Evolutionary conservation across 2,888 invertebrate genomes (phyloP), one percentile per base, ranked within the genome.

Genomic region (Orthonychiurus folsomi): DNA sequence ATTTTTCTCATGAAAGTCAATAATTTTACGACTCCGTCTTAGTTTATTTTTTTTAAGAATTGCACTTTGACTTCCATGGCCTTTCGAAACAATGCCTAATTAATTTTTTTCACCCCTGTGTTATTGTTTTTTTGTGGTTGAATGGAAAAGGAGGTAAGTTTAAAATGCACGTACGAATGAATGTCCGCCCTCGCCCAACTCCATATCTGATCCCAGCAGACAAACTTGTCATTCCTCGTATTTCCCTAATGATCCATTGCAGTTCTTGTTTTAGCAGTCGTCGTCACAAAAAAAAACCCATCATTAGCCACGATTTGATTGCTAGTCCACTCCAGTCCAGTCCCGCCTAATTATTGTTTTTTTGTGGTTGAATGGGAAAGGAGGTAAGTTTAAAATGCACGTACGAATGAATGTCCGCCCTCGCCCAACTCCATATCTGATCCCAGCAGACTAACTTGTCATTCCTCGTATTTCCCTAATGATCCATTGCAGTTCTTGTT

Each of bases 1-100:
- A n/a, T n/a, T n/a, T n/a, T n/a, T n/a, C n/a, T n/a, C n/a, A n/a
- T n/a, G n/a, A n/a, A n/a, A n/a, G n/a, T n/a, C n/a, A n/a, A n/a
- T n/a, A n/a, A n/a, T n/a, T n/a, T n/a, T n/a, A n/a, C n/a, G n/a
- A n/a, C n/a, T n/a, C n/a, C n/a, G n/a, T n/a, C n/a, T n/a, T n/a
- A n/a, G n/a, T n/a, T n/a, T n/a, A n/a, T n/a, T n/a, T n/a, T n/a
- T n/a, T n/a, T n/a, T n/a, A n/a, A n/a, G 37, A 37, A 15, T 37
- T 37, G 37, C n/a, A n/a, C n/a, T n/a, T n/a, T n/a, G n/a, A n/a
- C n/a, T n/a, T n/a, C n/a, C n/a, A n/a, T n/a, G n/a, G n/a, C n/a
- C n/a, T n/a, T n/a, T n/a, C n/a, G n/a, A n/a, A 37, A 37, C 37
- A 37, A 37, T 37, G 37, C 37, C 37, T 37, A 37, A 37, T 37